Conservation (phyloP, 2,888 invertebrate species). For the Caenorhabditis uteleia region DNA sequence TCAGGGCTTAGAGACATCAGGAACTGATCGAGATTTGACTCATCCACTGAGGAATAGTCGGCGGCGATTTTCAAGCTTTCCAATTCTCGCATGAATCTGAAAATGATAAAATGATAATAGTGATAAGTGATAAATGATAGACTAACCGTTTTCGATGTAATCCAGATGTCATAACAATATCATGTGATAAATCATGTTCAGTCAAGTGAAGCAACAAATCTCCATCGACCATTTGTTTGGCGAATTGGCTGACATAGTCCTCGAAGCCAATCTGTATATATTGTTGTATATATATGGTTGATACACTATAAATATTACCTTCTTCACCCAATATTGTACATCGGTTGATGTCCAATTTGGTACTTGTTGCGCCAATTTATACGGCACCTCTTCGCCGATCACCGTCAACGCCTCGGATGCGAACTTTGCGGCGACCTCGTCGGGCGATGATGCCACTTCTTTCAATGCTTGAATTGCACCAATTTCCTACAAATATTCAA, state of each 20-base stretch:
- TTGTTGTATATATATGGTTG: background rate
- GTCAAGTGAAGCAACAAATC: conserved; percentile 89
- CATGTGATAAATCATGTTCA: conserved; percentile 88
- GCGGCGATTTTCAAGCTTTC: conserved; percentile 69
- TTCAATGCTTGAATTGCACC: conserved; percentile 93
- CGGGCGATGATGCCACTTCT: conserved; percentile 94
- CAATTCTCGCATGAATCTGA: conserved; percentile 67
- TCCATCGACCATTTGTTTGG: conserved; percentile 91
- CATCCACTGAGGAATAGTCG: conserved; percentile 67
- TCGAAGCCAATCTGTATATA: conserved; percentile 81
- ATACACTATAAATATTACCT: conserved; percentile 72
- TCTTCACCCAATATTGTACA: conserved; percentile 96
- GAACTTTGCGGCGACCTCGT: conserved; percentile 94
- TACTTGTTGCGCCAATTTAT: conserved; percentile 95
- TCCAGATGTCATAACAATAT: conserved; percentile 89
- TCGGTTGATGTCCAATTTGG: conserved; percentile 96
- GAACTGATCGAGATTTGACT: conserved; percentile 67
- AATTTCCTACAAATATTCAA: conserved; percentile 82
- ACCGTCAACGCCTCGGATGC: conserved; percentile 76
- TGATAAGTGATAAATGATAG: background rate
- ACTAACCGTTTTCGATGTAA: conserved; percentile 85
- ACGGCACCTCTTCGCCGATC: conserved; percentile 93
- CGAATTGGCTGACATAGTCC: conserved; percentile 83
- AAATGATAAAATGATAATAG: background rate
- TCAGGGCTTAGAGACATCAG: conserved; percentile 67